A percentile compares a stretch with the other conserved stretches of the same genome.
These are phyloP conservation scores for Aradophagus sp. DNA, from an alignment of 1,140 invertebrate genomes.

Conservation along the genomic window DNA sequence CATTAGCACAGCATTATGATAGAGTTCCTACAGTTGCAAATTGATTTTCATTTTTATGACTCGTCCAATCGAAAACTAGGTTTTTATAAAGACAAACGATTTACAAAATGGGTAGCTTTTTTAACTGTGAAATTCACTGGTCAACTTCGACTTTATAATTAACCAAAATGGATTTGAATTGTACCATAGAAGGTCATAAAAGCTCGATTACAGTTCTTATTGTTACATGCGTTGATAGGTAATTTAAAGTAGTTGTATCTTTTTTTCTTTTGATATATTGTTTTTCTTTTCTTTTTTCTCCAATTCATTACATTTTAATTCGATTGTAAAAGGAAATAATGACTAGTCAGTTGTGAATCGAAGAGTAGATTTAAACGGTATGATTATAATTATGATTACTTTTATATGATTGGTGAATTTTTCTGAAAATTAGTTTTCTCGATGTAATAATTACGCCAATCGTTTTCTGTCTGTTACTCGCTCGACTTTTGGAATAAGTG, in stretches of 20 bases:
- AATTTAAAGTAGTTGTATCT: no score
- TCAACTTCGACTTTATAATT: slow-evolving; percentile 41
- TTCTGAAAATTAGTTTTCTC: slow-evolving; percentile 36
- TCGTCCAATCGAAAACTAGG: slow-evolving; percentile 24
- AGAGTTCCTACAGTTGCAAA: slow-evolving; percentile 42
- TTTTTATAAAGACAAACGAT: slow-evolving; percentile 32
- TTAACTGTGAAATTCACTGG: slow-evolving; percentile 42
- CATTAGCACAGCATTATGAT: slow-evolving; percentile 19
- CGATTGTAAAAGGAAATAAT: slow-evolving; percentile 10
- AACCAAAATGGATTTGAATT: slow-evolving; percentile 42
- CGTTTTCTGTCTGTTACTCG: slow-evolving; percentile 38
- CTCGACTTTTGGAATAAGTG: slow-evolving; percentile 31
- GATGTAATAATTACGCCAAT: slow-evolving; percentile 32
- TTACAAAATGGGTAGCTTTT: slow-evolving; percentile 50
- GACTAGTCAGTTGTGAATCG: slow-evolving; percentile 37
- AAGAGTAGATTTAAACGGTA: slow-evolving; percentile 24
- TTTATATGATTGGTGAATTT: slow-evolving; percentile 23
- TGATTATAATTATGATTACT: slow-evolving; percentile 16
- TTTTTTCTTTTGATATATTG: background rate
- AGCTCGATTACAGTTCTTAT: slow-evolving; percentile 18
- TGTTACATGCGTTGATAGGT: no score
- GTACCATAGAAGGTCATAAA: slow-evolving; percentile 44
- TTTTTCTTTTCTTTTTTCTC: slow-evolving; percentile 10
- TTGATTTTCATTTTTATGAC: slow-evolving; percentile 44
- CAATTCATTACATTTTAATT: slow-evolving; percentile 1